Percentiles rank a stretch among this genome's conserved stretches.
These are phyloP conservation scores for Pleuronectes platessa DNA, from an alignment of 2,113 vertebrate species.

Conservation along the genomic window DNA sequence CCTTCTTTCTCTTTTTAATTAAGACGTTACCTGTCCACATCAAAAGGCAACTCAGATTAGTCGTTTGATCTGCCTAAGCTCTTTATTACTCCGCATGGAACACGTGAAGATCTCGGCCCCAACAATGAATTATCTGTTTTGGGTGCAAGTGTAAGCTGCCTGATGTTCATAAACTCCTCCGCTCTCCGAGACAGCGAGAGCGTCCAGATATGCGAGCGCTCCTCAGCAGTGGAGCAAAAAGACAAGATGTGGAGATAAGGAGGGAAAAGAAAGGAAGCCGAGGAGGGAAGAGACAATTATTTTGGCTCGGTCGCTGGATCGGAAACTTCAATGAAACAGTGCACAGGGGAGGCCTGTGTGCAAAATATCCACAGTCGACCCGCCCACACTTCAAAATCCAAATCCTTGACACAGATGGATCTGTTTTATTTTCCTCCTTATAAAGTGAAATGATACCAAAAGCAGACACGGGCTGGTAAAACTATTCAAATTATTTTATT, in stretches of 20 bases:
- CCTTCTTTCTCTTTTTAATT: slow-evolving; percentile 62
- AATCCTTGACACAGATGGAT: slow-evolving; percentile 34
- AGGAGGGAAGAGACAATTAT: slow-evolving; percentile 64
- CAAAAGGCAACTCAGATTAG: slow-evolving; percentile 70
- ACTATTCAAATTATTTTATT: slow-evolving; percentile 61
- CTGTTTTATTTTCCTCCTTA: slow-evolving; percentile 10
- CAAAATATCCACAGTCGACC: slow-evolving; percentile 34
- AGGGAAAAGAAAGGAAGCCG: slow-evolving; percentile 46
- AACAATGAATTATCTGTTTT: slow-evolving; percentile 75
- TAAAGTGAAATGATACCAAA: slow-evolving; percentile 32
- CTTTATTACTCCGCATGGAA: slow-evolving; percentile 72
- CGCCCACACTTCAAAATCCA: slow-evolving; percentile 14
- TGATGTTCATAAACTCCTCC: slow-evolving; percentile 49
- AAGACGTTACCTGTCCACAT: slow-evolving; percentile 76
- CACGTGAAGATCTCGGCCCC: slow-evolving; percentile 63
- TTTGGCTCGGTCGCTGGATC: slow-evolving; percentile 41
- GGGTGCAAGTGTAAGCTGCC: slow-evolving; percentile 48
- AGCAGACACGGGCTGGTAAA: slow-evolving; percentile 21
- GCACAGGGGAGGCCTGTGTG: slow-evolving; percentile 44
- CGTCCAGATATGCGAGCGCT: slow-evolving; percentile 46
- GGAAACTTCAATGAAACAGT: slow-evolving; percentile 54
- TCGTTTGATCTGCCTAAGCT: slow-evolving; percentile 76
- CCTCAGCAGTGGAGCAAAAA: slow-evolving; percentile 53
- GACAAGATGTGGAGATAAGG: slow-evolving; percentile 59
- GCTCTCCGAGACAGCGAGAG: slow-evolving; percentile 56